Conservation (phyloP, 2,888 invertebrate species). For the Melipona bicolor region DNA sequence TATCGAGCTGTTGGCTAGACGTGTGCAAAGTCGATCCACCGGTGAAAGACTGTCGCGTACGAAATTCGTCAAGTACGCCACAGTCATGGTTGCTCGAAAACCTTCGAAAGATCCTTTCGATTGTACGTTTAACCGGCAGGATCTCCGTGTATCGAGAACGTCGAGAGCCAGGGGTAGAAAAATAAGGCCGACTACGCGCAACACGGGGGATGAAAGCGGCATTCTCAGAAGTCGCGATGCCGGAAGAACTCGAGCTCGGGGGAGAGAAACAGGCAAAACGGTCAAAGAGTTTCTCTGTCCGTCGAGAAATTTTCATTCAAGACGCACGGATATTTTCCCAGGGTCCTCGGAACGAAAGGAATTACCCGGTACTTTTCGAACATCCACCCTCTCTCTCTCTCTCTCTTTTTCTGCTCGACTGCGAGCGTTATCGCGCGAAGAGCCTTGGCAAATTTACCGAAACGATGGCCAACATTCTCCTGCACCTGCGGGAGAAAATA, state of each 20-base stretch:
- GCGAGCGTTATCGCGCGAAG: constrained; percentile 1
- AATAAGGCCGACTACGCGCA: constrained; percentile 22
- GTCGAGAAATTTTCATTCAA: constrained; percentile 24
- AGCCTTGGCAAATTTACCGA: constrained; percentile 34
- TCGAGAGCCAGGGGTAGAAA: constrained; percentile 12
- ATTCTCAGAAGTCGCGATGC: constrained; percentile 9
- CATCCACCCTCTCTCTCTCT: neutral
- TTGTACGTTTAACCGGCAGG: constrained; percentile 40
- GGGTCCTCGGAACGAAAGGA: constrained; percentile 5
- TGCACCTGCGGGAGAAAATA: constrained; percentile 14
- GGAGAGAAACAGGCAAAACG: neutral
- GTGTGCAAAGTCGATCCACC: neutral
- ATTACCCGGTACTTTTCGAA: neutral
- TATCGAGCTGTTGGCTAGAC: too few relatives aligned
- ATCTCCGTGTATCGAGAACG: constrained; percentile 60
- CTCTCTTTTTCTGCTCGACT: neutral
- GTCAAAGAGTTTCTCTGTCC: constrained; percentile 21
- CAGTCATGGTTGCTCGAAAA: neutral
- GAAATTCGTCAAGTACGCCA: neutral
- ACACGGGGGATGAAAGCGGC: neutral
- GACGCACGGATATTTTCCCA: constrained; percentile 15
- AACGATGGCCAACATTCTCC: constrained; percentile 10
- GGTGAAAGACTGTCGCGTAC: neutral
- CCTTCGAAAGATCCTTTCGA: constrained; percentile 52
- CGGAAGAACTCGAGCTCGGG: neutral